These are phyloP conservation scores for Cirrhinus mrigala DNA, from an alignment of 2,797 vertebrate species.

Conservation along the genomic window DNA sequence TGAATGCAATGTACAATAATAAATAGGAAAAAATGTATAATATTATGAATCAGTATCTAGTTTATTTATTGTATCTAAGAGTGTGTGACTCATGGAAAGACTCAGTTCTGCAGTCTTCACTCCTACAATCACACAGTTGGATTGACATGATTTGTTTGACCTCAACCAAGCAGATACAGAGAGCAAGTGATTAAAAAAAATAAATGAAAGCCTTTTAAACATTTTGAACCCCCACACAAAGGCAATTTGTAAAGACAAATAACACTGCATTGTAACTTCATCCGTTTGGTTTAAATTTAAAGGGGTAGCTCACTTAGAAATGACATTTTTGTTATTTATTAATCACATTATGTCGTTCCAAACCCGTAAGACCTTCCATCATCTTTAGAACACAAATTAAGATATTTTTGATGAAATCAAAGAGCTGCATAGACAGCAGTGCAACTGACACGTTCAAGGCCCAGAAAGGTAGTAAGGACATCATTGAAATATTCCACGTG, in stretches of 20 bases:
- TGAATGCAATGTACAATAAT: neutral
- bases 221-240: conserved; percentile 3
- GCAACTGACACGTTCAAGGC: too few relatives aligned
- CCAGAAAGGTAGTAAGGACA: too few relatives aligned
- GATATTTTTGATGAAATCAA: too few relatives aligned
- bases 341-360: too few relatives aligned
- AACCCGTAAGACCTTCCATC: too few relatives aligned
- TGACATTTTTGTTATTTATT: too few relatives aligned
- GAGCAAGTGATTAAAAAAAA: conserved; percentile 6
- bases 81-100: conserved; percentile 32
- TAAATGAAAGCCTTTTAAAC: conserved; percentile 6
- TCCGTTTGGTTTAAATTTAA: neutral
- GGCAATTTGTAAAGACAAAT: conserved; percentile 11
- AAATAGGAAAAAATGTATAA: conserved; percentile 34
- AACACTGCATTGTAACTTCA: neutral
- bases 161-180: conserved; percentile 42
- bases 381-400: too few relatives aligned
- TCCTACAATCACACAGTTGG: conserved; percentile 51
- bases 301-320: too few relatives aligned
- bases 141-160: conserved; percentile 49
- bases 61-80: conserved; percentile 18
- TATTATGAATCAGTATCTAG: conserved; percentile 21
- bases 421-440: too few relatives aligned
- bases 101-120: conserved; percentile 35
- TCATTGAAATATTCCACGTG: too few relatives aligned